A percentile compares a stretch with the other conserved stretches of the same genome.
These are phyloP conservation scores for Meandrina meandrites DNA, from an alignment of 92 coral and sea anemone genomes.

Conservation along the genomic window DNA sequence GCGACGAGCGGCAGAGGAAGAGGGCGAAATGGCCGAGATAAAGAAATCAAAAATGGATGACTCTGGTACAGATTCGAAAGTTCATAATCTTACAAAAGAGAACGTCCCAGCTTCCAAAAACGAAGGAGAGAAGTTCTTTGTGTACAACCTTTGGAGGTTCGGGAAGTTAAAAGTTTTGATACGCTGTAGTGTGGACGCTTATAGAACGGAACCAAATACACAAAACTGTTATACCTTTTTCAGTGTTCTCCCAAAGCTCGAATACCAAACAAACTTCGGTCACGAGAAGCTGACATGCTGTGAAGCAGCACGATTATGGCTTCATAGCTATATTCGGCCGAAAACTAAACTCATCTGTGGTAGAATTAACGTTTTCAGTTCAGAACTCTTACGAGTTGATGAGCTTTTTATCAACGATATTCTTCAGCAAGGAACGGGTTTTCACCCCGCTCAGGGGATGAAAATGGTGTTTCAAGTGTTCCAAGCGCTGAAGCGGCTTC, in stretches of 20 bases:
- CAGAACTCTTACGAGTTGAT: conserved; percentile 69
- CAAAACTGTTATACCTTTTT: conserved; percentile 55
- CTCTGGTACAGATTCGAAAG: background rate
- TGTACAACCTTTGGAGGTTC: conserved; percentile 88
- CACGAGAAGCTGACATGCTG: conserved; percentile 69
- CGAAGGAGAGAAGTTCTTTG: conserved; percentile 35
- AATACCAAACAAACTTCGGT: conserved; percentile 78
- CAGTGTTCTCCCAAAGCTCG: conserved; percentile 82
- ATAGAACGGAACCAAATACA: conserved; percentile 49
- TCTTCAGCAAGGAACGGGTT: conserved; percentile 60
- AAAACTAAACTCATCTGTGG: conserved; percentile 75
- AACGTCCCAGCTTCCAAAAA: background rate
- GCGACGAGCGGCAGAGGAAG: conserved; percentile 1
- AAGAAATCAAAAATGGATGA: conserved; percentile 14
- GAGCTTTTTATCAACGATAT: conserved; percentile 67
- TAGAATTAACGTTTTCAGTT: conserved; percentile 63
- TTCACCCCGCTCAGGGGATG: conserved; percentile 84
- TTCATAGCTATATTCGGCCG: conserved; percentile 74
- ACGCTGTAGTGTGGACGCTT: conserved; percentile 68
- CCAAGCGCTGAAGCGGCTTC: conserved; percentile 51
- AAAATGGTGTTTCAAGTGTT: conserved; percentile 75
- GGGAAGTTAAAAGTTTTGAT: conserved; percentile 78
- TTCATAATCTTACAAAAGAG: background rate
- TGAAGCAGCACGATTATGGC: conserved; percentile 80
- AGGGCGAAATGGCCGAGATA: background rate